Evolutionary conservation across 2,888 invertebrate species (phyloP).

Genomic region (Tachina fera): DNA sequence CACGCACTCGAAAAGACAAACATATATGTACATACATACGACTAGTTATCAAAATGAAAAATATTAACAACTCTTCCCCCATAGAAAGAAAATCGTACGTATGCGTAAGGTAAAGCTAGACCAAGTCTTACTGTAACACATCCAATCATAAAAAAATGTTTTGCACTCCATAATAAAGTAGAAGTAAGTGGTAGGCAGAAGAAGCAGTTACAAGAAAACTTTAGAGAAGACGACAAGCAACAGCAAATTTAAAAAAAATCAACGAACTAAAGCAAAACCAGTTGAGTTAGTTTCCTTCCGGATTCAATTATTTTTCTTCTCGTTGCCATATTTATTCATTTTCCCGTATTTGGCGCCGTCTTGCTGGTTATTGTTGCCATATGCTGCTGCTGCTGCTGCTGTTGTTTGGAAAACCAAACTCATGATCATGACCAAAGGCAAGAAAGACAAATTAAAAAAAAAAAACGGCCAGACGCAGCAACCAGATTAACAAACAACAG

Average conservation of each 20-base stretch:
- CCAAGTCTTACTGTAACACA: slow-evolving; percentile 3
- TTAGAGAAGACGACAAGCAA: background rate
- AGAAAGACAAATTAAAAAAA: background rate
- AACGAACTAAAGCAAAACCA: slow-evolving; percentile 74
- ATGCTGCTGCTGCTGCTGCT: too few species aligned
- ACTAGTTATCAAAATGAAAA: background rate
- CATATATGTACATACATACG: too few species aligned
- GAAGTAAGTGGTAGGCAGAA: slow-evolving; percentile 24
- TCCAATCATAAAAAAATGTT: slow-evolving; percentile 2
- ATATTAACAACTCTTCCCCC: slow-evolving; percentile 63
- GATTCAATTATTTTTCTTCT: slow-evolving; percentile 80
- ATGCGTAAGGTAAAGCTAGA: background rate
- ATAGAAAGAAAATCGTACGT: slow-evolving; percentile 50
- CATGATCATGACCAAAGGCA: slow-evolving; percentile 65
- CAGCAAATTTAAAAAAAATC: slow-evolving; percentile 10
- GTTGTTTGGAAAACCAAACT: slow-evolving; percentile 42
- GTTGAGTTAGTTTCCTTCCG: slow-evolving; percentile 82
- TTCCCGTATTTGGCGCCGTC: slow-evolving; percentile 71
- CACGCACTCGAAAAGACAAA: slow-evolving; percentile 51
- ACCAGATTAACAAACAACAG: slow-evolving; percentile 17
- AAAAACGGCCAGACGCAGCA: slow-evolving; percentile 15
- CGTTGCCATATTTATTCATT: slow-evolving; percentile 63
- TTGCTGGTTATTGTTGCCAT: slow-evolving; percentile 43
- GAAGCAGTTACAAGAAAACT: slow-evolving; percentile 25
- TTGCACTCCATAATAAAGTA: slow-evolving; percentile 36